Base-by-base conservation (phyloP, 2,888 invertebrate species). In the Tupiocoris notatus region DNA sequence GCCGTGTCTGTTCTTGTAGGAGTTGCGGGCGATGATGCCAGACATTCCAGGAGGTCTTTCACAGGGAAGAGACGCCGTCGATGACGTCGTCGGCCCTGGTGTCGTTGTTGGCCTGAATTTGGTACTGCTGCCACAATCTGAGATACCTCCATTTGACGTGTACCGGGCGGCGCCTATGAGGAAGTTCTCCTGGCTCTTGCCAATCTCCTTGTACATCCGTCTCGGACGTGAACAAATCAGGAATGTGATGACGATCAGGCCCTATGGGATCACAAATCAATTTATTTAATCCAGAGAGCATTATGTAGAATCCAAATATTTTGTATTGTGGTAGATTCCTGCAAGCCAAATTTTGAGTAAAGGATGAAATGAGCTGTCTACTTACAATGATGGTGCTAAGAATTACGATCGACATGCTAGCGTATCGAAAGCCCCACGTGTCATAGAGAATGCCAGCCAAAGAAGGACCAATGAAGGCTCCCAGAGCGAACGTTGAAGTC, bases 401-500 rank as follows among this genome's bases (percentile, higher is more conserved):
- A 2, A 86, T 84, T 54, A 91, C 87, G 56, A 94, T 88, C 81
- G 92, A 92, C 82, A 91, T 84, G 0, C 92, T 90, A 0, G 91
- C 89, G 79, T 86, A 86, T 25, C 89, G 83, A 83, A 94, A 94
- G 0, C 91, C 92, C 70, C 91, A 88, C 67, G 85, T 86, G 81
- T 93, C 93, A 81, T 89, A 89, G 0, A 94, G 86, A 59, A 92
- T 87, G 0, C 93, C 93, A 79, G 89, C 89, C 0, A 92, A 85
- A 0, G 92, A 91, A 0, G 93, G 93, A 0, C 94, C 94, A 67
- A 93, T 89, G 83, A 93, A 93, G 0, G 93, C 93, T 0, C 96
- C 96, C 9, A 96, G 86, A 0, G 95, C 94, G 82, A 95, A 95
- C 0, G 92, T 90, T 0, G 94, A 94, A 0, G 95, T 95, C 91